Conservation (phyloP, 1,140 invertebrate genomes). For the Chionoecetes opilio region DNA sequence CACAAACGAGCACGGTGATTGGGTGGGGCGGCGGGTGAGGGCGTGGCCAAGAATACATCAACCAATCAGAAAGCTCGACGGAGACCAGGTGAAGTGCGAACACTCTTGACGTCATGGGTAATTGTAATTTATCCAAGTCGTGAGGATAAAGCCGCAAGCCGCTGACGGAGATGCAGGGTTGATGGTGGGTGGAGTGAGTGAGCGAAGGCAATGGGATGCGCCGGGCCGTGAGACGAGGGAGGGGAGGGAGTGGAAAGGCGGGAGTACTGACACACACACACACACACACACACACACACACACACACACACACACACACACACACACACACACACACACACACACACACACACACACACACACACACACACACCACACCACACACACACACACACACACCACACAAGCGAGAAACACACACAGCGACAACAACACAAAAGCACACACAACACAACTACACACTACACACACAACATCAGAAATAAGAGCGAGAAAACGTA, state of each 20-base stretch:
- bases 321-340: too few relatives aligned
- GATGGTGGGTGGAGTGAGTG: slow-evolving; percentile 3
- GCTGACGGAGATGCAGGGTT: slow-evolving; percentile 13
- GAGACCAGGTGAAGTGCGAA: slow-evolving; percentile 2
- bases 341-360: too few relatives aligned
- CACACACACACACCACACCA: too few relatives aligned
- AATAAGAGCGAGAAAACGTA: too few relatives aligned
- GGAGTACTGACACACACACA: neutral
- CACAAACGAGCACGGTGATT: neutral
- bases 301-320: neutral
- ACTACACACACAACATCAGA: too few relatives aligned
- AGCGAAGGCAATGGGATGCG: neutral
- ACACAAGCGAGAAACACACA: too few relatives aligned
- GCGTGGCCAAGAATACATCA: neutral
- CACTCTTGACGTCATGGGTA: neutral
- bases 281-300: slow-evolving; percentile 27
- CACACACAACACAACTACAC: too few relatives aligned
- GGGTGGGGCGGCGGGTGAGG: neutral
- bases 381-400: too few relatives aligned
- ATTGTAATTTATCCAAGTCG: slow-evolving; percentile 21
- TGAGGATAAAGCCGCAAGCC: slow-evolving; percentile 25
- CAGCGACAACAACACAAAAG: too few relatives aligned
- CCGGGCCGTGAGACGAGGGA: too few relatives aligned
- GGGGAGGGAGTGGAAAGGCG: neutral
- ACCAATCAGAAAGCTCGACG: neutral